phyloP scores from a whole-genome alignment of 1,140 invertebrate species.

The Neocloeon triangulifer region DNA sequence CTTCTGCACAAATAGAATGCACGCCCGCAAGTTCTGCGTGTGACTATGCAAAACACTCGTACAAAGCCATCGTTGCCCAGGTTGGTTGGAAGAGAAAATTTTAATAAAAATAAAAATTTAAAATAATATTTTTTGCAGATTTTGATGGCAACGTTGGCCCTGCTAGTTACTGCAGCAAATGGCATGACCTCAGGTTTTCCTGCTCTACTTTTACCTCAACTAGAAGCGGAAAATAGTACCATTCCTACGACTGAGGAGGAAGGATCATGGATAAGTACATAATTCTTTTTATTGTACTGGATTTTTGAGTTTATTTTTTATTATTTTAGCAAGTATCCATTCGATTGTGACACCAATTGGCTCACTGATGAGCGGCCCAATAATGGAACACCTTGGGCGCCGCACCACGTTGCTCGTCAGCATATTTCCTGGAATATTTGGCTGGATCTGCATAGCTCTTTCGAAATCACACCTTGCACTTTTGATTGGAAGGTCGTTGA shows the following conservation, averaged over 20 bases:
- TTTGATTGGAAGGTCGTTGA: slow-evolving; percentile 37
- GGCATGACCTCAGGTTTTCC: slow-evolving; percentile 35
- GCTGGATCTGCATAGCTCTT: slow-evolving; percentile 37
- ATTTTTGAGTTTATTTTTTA: not conserved
- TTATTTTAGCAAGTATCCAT: slow-evolving; percentile 25
- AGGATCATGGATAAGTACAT: slow-evolving; percentile 34
- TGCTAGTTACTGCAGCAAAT: slow-evolving; percentile 34
- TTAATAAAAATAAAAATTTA: too few relatives aligned
- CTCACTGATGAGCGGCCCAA: slow-evolving; percentile 27
- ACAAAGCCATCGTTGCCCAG: too few relatives aligned
- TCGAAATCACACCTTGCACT: slow-evolving; percentile 23
- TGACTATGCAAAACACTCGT: too few relatives aligned
- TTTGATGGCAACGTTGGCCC: slow-evolving; percentile 35
- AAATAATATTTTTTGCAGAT: too few relatives aligned
- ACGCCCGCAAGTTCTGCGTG: too few relatives aligned
- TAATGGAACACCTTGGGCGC: slow-evolving; percentile 42
- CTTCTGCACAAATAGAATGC: too few relatives aligned
- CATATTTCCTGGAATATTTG: slow-evolving; percentile 30
- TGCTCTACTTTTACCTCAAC: slow-evolving; percentile 33
- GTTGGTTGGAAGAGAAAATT: too few relatives aligned
- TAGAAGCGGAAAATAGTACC: slow-evolving; percentile 17
- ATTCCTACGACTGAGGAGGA: slow-evolving; percentile 21
- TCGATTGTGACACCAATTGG: slow-evolving; percentile 31
- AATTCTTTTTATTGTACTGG: too few relatives aligned
- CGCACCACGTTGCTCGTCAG: slow-evolving; percentile 30